Percentiles rank a stretch among this genome's conserved stretches.
phyloP scores from a whole-genome alignment of 2,113 vertebrate species.

The Macaca fascicularis region DNA sequence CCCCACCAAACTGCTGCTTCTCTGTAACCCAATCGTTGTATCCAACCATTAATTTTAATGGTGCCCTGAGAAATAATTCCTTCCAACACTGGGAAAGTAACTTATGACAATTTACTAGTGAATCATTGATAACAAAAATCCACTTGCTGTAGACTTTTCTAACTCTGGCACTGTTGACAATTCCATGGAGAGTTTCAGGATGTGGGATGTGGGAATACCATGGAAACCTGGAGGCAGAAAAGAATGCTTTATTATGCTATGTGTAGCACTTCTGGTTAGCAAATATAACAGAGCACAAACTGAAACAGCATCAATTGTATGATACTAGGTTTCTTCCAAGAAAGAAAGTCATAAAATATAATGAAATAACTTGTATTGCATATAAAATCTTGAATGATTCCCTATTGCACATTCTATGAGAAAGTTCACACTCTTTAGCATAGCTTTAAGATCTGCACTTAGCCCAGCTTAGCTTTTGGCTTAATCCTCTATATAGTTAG shows the following conservation, averaged over 20 bases:
- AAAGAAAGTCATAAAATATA: constrained; percentile 39
- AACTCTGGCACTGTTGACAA: not conserved
- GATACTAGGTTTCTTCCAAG: constrained; percentile 16
- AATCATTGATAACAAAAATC: not conserved
- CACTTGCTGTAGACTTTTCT: not conserved
- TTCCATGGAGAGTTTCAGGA: not conserved
- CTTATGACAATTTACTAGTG: not conserved
- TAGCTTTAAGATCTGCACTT: not conserved
- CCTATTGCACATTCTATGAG: not conserved
- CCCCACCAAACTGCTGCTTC: not conserved
- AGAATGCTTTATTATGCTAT: not conserved
- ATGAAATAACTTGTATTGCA: not conserved
- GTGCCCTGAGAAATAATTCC: not conserved
- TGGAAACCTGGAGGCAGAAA: not conserved
- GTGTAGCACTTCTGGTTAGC: not conserved
- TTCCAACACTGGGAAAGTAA: not conserved
- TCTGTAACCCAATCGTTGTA: not conserved
- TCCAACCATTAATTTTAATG: not conserved
- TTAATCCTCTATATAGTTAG: not conserved
- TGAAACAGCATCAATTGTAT: not conserved
- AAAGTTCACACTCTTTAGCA: not conserved
- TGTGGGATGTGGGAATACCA: not conserved
- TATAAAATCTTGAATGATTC: constrained; percentile 32
- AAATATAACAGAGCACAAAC: not conserved
- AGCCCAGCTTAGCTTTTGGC: not conserved